phyloP scores from a whole-genome alignment of 2,888 invertebrate species.

The Meandrusa payeni region DNA sequence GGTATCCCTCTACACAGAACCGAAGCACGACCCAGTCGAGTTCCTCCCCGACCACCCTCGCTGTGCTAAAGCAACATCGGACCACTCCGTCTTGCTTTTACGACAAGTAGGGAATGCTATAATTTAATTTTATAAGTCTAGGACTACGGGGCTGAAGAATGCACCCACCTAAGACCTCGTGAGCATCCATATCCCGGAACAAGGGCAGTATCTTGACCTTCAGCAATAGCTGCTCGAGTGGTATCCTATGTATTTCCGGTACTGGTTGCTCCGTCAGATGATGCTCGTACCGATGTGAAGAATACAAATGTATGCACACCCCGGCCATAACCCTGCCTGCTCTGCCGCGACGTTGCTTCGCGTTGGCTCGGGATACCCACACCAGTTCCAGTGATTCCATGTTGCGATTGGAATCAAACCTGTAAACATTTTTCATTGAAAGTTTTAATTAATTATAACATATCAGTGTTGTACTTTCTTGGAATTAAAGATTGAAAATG shows the following conservation, averaged over 20 bases:
- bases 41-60: no score
- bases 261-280: conserved; percentile 87
- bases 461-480: no score
- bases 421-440: conserved; percentile 42
- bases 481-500: no score
- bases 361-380: conserved; percentile 96
- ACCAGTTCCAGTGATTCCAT: conserved; percentile 93
- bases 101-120: no score
- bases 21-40: no score
- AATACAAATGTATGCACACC: conserved; percentile 92
- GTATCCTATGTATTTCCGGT: conserved; percentile 94
- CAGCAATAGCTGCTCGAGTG: conserved; percentile 90
- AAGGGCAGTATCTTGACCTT: conserved; percentile 86
- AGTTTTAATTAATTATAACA: no score
- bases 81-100: no score
- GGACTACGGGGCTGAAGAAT: no score
- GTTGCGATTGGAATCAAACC: conserved; percentile 90
- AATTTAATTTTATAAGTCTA: no score
- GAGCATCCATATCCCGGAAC: conserved; percentile 69
- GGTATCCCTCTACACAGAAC: no score
- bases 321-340: conserved; percentile 96
- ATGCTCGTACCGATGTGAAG: conserved; percentile 84
- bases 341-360: conserved; percentile 92
- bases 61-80: no score
- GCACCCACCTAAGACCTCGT: conserved; percentile 77